A percentile compares a stretch with the other conserved stretches of the same genome.
These are phyloP conservation scores for Camponotus vicinus DNA, from an alignment of 1,140 invertebrate species.

Conservation along the genomic window DNA sequence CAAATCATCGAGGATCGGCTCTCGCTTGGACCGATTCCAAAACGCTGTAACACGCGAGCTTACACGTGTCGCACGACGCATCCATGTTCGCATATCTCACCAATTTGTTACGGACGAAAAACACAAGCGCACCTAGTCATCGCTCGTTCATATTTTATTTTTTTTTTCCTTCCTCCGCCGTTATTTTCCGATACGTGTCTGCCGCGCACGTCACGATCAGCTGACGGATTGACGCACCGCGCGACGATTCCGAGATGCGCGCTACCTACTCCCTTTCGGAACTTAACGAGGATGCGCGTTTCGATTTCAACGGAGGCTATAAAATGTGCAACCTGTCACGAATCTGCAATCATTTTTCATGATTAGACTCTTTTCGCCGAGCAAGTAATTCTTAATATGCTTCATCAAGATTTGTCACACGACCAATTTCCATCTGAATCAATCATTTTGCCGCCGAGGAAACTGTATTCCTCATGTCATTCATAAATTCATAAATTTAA, in stretches of 20 bases:
- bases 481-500: neutral
- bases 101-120: conserved; percentile 44
- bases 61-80: conserved; percentile 28
- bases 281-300: conserved; percentile 17
- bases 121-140: conserved; percentile 24
- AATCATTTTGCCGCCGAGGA: neutral
- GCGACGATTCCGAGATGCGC: conserved; percentile 28
- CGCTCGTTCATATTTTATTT: conserved; percentile 46
- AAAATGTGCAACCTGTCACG: neutral
- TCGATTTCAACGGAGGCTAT: neutral
- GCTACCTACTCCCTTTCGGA: neutral
- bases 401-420: neutral
- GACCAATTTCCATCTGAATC: neutral
- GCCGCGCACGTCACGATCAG: conserved; percentile 26
- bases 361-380: neutral
- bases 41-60: conserved; percentile 28
- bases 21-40: conserved; percentile 50
- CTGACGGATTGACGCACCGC: conserved; percentile 35
- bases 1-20: conserved; percentile 15
- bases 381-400: neutral
- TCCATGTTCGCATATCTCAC: conserved; percentile 30
- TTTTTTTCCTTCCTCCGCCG: conserved; percentile 9
- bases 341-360: neutral
- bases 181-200: conserved; percentile 43
- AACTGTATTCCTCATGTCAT: neutral